A percentile compares a stretch with the other conserved stretches of the same genome.
These are phyloP conservation scores for Oxyruncus cristatus DNA, from an alignment of 2,113 vertebrate species.

Conservation along the genomic window DNA sequence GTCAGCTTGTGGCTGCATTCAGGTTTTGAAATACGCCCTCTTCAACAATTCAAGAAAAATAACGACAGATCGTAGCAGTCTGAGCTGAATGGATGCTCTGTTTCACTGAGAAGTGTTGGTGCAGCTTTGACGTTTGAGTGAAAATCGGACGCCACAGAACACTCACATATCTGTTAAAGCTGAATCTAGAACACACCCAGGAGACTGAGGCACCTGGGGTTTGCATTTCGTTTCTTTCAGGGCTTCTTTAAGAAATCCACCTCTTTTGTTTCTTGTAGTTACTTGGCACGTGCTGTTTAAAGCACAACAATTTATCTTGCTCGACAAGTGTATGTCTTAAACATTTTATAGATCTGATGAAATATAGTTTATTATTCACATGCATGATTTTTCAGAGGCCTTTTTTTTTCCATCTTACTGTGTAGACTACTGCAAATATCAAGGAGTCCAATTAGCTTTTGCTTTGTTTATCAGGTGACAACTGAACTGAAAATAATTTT, in stretches of 20 bases:
- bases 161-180: not conserved
- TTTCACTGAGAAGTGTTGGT: not conserved
- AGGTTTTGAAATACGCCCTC: not conserved
- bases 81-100: not conserved
- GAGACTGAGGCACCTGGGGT: not conserved
- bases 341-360: not conserved
- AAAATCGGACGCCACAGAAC: not conserved
- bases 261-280: not conserved
- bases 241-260: not conserved
- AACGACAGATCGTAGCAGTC: not conserved
- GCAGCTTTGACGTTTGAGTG: not conserved
- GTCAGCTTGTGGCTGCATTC: not conserved
- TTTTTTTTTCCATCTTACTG: not conserved
- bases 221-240: not conserved
- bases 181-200: not conserved
- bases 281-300: not conserved
- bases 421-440: not conserved
- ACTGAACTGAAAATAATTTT: not conserved
- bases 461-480: not conserved
- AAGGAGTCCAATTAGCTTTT: not conserved
- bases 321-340: not conserved
- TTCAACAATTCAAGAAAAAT: not conserved
- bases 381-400: not conserved
- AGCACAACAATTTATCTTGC: not conserved
- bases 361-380: not conserved